These are phyloP conservation scores for Pegoplata infirma DNA, from an alignment of 2,888 invertebrate genomes.

Conservation along the genomic window DNA sequence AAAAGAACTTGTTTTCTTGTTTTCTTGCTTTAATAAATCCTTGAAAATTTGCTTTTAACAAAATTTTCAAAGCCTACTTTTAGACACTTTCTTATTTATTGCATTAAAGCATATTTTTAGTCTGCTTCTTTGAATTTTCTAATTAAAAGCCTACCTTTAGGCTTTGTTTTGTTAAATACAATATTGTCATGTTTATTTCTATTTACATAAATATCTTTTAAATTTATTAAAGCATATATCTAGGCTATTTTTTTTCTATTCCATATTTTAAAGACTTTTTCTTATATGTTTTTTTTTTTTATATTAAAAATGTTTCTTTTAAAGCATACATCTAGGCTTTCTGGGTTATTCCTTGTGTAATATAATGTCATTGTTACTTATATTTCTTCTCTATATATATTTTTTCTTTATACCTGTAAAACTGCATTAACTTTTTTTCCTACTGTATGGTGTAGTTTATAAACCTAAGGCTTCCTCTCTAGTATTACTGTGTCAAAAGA, in stretches of 20 bases:
- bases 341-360: neutral
- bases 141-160: neutral
- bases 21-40: too few relatives aligned
- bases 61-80: too few relatives aligned
- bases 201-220: neutral
- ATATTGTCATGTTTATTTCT: neutral
- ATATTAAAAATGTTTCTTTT: neutral
- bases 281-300: neutral
- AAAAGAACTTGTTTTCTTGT: too few relatives aligned
- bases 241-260: neutral
- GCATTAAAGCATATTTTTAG: too few relatives aligned
- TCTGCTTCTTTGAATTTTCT: neutral
- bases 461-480: conserved; percentile 53
- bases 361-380: conserved; percentile 47
- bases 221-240: neutral
- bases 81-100: too few relatives aligned
- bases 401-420: conserved; percentile 35
- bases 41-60: too few relatives aligned
- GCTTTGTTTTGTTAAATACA: neutral
- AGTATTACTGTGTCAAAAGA: conserved; percentile 51
- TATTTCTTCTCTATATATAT: neutral
- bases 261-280: neutral
- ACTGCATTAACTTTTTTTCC: conserved; percentile 53
- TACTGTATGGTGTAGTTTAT: conserved; percentile 7
- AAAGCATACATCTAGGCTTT: conserved; percentile 22